Evolutionary conservation across 1,140 invertebrate species (phyloP), one percentile per base, ranked within the genome.

Genomic region (Camponotus pennsylvanicus): DNA sequence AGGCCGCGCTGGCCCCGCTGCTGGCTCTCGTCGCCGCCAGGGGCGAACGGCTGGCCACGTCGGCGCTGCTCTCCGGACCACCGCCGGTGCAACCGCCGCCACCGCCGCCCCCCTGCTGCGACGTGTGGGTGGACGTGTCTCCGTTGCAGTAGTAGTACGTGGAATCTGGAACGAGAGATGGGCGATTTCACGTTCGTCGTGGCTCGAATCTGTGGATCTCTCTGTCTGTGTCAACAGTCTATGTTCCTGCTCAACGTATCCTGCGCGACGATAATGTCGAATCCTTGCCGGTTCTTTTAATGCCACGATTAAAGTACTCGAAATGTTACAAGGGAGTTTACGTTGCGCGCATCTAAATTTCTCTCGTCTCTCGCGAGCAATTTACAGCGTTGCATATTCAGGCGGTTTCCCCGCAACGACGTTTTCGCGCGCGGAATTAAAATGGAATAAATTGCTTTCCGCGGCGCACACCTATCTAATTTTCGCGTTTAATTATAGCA

Each of bases 11-110:
- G 4, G 96, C 97, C 40, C 97, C 94, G 55, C 97, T 97, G 92
- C 97, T 97, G 3, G 97, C 97, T 70, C 97, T 93, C 3, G 97
- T 97, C 37, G 97, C 97, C 37, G 97, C 97, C 80, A 97, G 92
- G 61, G 97, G 97, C 61, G 97, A 97, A 57, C 97, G 95, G 91
- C 96, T 96, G 71, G 95, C 96, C 70, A 95, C 94, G 67, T 95
- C 94, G 40, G 92, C 90, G 93, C 90, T 93, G 80, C 92, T 95
- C 9, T 96, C 95, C 77, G 93, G 92, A 67, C 92, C 93, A 73
- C 90, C 91, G 87, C 80, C 91, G 92, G 92, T 92, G 92, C 94
- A 91, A 86, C 79, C 78, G 92, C 90, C 89, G 91, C 52, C 34
- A 85, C 73, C 78, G 92, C 91, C 82, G 89, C 93, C 91, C 85